phyloP scores from a whole-genome alignment of 2,888 invertebrate species.

The Lepidonotus clava region DNA sequence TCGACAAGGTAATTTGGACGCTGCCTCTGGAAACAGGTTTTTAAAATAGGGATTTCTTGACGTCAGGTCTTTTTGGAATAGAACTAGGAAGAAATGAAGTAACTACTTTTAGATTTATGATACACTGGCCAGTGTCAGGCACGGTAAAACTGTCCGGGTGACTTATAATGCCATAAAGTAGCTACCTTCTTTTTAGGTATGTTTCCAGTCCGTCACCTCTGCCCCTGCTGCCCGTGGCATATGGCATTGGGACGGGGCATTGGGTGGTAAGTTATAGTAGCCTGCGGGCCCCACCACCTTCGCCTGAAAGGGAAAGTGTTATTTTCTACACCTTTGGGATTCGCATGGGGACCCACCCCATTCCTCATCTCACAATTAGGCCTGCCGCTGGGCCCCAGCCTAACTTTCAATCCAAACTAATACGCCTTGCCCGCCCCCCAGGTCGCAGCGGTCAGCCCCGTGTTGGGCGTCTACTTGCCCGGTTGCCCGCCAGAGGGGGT shows the following conservation, averaged over 20 bases:
- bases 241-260: not conserved
- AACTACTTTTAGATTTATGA: too few species aligned
- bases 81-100: too few species aligned
- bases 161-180: not conserved
- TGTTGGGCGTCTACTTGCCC: not conserved
- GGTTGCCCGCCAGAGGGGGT: not conserved
- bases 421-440: too few species aligned
- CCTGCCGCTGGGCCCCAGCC: not conserved
- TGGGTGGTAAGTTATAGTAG: not conserved
- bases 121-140: too few species aligned
- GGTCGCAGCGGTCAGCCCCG: not conserved
- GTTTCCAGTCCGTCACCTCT: not conserved
- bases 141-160: too few species aligned
- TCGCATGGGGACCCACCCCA: not conserved
- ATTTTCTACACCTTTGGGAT: conserved; percentile 13
- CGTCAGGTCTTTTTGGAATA: too few species aligned
- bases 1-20: too few species aligned
- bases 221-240: not conserved
- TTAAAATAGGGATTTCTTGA: too few species aligned
- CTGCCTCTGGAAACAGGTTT: too few species aligned
- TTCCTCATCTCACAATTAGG: conserved; percentile 1
- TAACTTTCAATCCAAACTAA: not conserved
- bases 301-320: conserved; percentile 6
- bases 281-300: not conserved
- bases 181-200: not conserved